Evolutionary conservation across 2,113 vertebrate species (phyloP), one percentile per base, ranked within the genome.

Genomic region (Aptenodytes patagonicus): DNA sequence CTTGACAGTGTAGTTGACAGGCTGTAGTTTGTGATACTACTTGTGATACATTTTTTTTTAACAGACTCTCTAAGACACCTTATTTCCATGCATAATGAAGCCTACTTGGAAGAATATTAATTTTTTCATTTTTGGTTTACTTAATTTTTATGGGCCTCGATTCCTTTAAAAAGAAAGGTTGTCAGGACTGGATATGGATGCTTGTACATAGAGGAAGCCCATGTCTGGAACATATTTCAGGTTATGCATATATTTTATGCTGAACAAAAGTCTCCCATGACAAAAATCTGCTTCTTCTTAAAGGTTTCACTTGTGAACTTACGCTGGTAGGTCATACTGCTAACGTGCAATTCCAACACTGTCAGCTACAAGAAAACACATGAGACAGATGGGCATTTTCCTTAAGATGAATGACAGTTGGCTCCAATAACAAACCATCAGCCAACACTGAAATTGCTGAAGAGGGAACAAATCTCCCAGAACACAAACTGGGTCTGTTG

Each of bases 281-380:
- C 40, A 72, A 87, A 94, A 89, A 82, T 32, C 49, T 82, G 25
- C 51, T 90, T 14, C 57, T 86, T 89, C 82, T 87, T 85, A 85
- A 93, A 96, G 62, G 71, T 46, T 95, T 93, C 64, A 36, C 38
- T 93, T 89, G 54, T 94, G 89, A 94, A 95, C 77, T 91, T 84
- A 57, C 1, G 36, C 70, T 95, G 75, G 64, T 89, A 92, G 81
- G 89, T 95, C 96, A 90, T 13, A 72, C 34, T 69, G 81, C 77
- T 95, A 68, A 90, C 31, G 51, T 61, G 58, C 28, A 62, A 58
- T 79, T 93, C 83, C 73, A 95, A 79, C 81, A 77, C 58, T 89
- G 92, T 36, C 91, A 90, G 40, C 71, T 81, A 90, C 55, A 83
- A 62, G 92, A 42, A 90, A 92, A 80, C 54, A 88, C 46, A 79